Percentiles rank a stretch among this genome's conserved stretches.
Conservation (phyloP, 2,113 vertebrate species). For the Hippocampus guttulatus region DNA sequence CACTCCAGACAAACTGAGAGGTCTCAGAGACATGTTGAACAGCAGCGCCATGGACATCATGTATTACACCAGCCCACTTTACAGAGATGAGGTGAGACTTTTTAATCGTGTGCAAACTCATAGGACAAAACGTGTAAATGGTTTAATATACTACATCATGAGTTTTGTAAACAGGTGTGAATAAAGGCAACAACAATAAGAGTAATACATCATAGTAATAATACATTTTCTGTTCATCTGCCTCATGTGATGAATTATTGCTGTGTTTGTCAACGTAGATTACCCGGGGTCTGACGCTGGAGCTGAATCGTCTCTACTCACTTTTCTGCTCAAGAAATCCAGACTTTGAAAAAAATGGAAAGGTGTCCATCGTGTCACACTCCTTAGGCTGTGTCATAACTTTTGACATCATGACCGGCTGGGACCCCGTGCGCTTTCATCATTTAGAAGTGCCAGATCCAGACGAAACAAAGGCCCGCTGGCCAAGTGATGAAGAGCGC, state of each 20-base stretch:
- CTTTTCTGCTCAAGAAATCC: slow-evolving; percentile 94
- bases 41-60: slow-evolving; percentile 99
- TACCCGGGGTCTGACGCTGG: slow-evolving; percentile 89
- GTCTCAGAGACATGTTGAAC: slow-evolving; percentile 93
- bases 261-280: slow-evolving; percentile 70
- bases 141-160: not conserved
- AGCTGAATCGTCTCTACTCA: slow-evolving; percentile 89
- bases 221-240: not conserved
- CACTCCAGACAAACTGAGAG: slow-evolving; percentile 92
- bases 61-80: slow-evolving; percentile 96
- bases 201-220: not conserved
- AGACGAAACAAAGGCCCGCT: slow-evolving; percentile 72
- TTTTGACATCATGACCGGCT: slow-evolving; percentile 96
- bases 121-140: not conserved
- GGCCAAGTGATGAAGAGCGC: slow-evolving; percentile 81
- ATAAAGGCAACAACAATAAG: not conserved
- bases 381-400: slow-evolving; percentile 95
- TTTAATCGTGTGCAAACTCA: not conserved
- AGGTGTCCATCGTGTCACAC: slow-evolving; percentile 93
- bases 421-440: slow-evolving; percentile 86
- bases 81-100: slow-evolving; percentile 86
- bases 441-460: slow-evolving; percentile 80
- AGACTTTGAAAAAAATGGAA: slow-evolving; percentile 88
- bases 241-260: not conserved
- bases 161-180: not conserved